phyloP scores from a whole-genome alignment of 1,140 invertebrate genomes.

The Calephelis virginiensis region DNA sequence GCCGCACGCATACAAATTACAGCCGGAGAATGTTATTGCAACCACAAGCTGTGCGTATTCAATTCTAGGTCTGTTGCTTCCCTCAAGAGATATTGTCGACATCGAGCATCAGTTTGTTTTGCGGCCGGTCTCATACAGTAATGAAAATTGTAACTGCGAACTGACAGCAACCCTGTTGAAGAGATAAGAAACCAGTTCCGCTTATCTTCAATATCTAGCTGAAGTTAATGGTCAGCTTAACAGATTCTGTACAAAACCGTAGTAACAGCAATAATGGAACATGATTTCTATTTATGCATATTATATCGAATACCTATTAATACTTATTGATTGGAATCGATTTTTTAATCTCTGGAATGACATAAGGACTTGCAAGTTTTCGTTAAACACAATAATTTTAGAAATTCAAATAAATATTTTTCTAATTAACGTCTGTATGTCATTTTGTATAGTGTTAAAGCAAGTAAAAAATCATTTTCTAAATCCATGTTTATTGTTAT shows the following conservation, averaged over 20 bases:
- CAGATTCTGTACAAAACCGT: not conserved
- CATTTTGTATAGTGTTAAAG: no score
- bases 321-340: no score
- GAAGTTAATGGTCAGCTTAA: constrained; percentile 7
- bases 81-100: constrained; percentile 12
- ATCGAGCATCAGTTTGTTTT: constrained; percentile 14
- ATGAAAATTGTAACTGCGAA: constrained; percentile 29
- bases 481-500: no score
- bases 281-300: not conserved
- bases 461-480: no score
- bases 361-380: no score
- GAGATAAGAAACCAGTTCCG: constrained; percentile 14
- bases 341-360: no score
- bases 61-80: constrained; percentile 35
- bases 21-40: constrained; percentile 38
- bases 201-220: constrained; percentile 11
- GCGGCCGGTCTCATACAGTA: constrained; percentile 32
- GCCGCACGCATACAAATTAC: not conserved
- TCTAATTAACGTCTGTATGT: no score
- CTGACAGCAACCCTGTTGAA: constrained; percentile 12
- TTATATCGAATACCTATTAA: no score
- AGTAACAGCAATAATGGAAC: not conserved
- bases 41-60: constrained; percentile 44
- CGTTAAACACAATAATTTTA: no score
- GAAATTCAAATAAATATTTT: no score